A percentile compares a stretch with the other conserved stretches of the same genome.
phyloP scores from a whole-genome alignment of 2,113 vertebrate species.

The Onychorhynchus coronatus region DNA sequence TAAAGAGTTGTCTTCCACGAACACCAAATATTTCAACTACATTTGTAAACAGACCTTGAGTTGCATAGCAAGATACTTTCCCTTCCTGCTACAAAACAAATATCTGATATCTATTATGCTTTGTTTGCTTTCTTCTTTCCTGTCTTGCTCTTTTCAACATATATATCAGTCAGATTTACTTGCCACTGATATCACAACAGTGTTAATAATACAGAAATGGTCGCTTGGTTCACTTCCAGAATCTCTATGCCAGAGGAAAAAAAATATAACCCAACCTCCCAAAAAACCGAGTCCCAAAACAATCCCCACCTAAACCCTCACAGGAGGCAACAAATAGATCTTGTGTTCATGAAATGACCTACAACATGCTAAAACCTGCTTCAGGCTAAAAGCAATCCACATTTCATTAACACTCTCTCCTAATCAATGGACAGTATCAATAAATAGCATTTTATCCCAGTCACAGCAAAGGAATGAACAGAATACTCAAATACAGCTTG shows the following conservation, averaged over 20 bases:
- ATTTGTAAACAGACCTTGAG: not conserved
- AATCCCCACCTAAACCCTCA: not conserved
- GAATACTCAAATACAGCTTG: not conserved
- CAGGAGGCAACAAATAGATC: not conserved
- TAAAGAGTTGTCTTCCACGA: not conserved
- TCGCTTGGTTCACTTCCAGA: not conserved
- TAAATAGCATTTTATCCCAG: not conserved
- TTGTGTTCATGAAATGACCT: not conserved
- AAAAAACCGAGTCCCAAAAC: accelerated
- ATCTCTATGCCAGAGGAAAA: not conserved
- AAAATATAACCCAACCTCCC: not conserved
- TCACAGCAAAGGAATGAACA: not conserved
- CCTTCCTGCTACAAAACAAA: not conserved
- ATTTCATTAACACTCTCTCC: not conserved
- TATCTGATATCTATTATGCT: not conserved
- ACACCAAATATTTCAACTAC: not conserved
- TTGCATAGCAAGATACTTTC: not conserved
- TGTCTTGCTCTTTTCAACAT: not conserved
- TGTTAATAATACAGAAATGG: not conserved
- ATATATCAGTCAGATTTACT: not conserved
- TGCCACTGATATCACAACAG: not conserved
- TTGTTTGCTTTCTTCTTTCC: not conserved
- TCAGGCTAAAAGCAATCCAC: not conserved
- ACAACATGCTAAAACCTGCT: not conserved
- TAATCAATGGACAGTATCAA: not conserved